phyloP scores from a whole-genome alignment of 2,797 vertebrate species.

The Sebastolobus alascanus region DNA sequence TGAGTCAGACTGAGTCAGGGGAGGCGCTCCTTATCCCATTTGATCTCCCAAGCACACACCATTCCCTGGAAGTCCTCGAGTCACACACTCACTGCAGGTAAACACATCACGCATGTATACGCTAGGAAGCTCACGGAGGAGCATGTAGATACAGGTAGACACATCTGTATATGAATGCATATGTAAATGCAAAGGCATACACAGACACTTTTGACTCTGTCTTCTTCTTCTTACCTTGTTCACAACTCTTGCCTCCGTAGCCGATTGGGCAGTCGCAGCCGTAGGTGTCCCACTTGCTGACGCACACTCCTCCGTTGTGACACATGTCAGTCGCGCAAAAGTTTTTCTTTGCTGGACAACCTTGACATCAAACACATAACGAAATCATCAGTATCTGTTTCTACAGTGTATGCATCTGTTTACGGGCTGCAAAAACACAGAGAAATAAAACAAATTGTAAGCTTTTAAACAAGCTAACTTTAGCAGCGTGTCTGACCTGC shows the following conservation, averaged over 20 bases:
- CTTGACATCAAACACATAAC: constrained; percentile 72
- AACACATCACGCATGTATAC: not conserved
- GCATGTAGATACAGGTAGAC: constrained; percentile 12
- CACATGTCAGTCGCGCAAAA: constrained; percentile 89
- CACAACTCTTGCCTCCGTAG: constrained; percentile 95
- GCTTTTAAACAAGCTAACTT: not conserved
- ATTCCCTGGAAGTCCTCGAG: constrained; percentile 40
- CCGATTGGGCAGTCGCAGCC: constrained; percentile 90
- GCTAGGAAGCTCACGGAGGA: not conserved
- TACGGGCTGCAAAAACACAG: not conserved
- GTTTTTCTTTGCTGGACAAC: constrained; percentile 92
- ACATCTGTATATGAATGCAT: not conserved
- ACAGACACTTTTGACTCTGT: not conserved
- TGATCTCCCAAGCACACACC: constrained; percentile 44
- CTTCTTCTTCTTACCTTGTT: constrained; percentile 88
- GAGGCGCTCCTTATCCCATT: constrained; percentile 45
- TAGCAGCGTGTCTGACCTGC: constrained; percentile 83
- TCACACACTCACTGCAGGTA: not conserved
- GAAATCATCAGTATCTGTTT: not conserved
- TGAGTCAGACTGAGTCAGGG: constrained; percentile 69
- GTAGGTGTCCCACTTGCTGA: constrained; percentile 94
- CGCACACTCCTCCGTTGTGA: constrained; percentile 92
- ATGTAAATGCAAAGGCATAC: not conserved
- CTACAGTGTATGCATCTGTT: not conserved
- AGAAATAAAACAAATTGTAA: not conserved